phyloP scores from a whole-genome alignment of 2,113 vertebrate species.

The Paracanthobrama guichenoti region DNA sequence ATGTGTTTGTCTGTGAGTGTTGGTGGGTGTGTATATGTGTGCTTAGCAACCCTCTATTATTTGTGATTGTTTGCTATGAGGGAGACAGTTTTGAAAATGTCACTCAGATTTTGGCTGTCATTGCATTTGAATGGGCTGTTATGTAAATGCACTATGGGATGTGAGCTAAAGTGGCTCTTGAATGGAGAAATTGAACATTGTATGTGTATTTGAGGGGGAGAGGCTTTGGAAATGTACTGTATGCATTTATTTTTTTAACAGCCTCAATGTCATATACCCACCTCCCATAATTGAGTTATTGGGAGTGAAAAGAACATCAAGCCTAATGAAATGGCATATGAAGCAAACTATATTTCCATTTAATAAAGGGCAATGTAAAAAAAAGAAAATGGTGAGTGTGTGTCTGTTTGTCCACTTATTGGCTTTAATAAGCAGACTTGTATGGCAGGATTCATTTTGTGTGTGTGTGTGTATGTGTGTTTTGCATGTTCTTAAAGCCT shows the following conservation, averaged over 20 bases:
- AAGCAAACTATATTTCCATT: background rate
- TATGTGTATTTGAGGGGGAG: background rate
- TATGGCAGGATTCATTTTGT: background rate
- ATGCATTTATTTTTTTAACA: background rate
- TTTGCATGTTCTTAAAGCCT: background rate
- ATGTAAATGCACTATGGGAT: slow-evolving; percentile 30
- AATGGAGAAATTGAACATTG: background rate
- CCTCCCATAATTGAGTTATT: slow-evolving; percentile 10
- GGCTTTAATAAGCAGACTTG: background rate
- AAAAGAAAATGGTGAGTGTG: background rate
- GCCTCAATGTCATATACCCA: slow-evolving; percentile 1
- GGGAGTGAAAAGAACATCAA: background rate
- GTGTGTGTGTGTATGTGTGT: background rate
- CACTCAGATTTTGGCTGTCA: slow-evolving; percentile 26
- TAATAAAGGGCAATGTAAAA: background rate
- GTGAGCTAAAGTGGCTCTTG: slow-evolving; percentile 26
- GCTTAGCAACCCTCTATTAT: slow-evolving; percentile 28
- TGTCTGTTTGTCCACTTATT: background rate
- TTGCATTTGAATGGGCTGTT: slow-evolving; percentile 2
- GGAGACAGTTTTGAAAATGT: slow-evolving; percentile 23
- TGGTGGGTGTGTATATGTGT: slow-evolving; percentile 15
- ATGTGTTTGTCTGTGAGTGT: slow-evolving; percentile 11
- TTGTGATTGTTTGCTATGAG: slow-evolving; percentile 8
- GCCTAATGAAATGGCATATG: background rate
- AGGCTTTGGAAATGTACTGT: background rate